Evolutionary conservation across 2,888 invertebrate species (phyloP), one percentile per base, ranked within the genome.

Genomic region (Oscheius sp.): DNA sequence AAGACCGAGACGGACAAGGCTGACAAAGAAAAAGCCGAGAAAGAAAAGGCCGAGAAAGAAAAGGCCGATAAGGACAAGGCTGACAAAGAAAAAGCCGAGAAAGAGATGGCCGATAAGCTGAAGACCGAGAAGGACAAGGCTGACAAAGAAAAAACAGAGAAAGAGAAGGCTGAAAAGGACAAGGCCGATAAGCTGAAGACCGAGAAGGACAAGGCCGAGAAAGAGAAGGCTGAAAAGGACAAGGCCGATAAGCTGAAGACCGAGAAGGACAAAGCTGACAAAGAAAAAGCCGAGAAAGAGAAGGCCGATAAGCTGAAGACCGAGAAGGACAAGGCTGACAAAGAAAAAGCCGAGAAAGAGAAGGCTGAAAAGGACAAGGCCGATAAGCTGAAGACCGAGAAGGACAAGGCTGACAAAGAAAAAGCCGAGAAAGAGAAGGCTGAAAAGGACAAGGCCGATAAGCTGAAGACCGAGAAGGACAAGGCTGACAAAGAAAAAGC

Each of bases 361-460:
- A 50, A 50, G 50, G 22, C 26, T n/a, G n/a, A n/a, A n/a, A n/a
- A n/a, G n/a, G n/a, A n/a, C n/a, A n/a, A n/a, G n/a, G n/a, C n/a
- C 50, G 50, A 50, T 8, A 50, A 50, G 50, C 24, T 24, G 22
- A 50, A 50, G 50, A 26, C 50, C 50, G 50, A 50, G 50, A 50
- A 50, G 50, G 50, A 50, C 50, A 50, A 50, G 50, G 50, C 50
- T 26, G 50, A 22, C 50, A 50, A 50, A 8, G 50, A 50, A 8
- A 50, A 50, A 26, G 50, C 50, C 50, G 50, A 50, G 20, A 50
- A 50, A 26, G 22, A 22, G 5, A 50, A n/a, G n/a, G n/a, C n/a
- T n/a, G n/a, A n/a, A n/a, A n/a, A n/a, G n/a, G n/a, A n/a, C n/a
- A n/a, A 50, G 50, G 22, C 26, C 26, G 50, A 22, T 6, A 50